phyloP scores from a whole-genome alignment of 2,113 vertebrate species.

The Elaphurus davidianus region DNA sequence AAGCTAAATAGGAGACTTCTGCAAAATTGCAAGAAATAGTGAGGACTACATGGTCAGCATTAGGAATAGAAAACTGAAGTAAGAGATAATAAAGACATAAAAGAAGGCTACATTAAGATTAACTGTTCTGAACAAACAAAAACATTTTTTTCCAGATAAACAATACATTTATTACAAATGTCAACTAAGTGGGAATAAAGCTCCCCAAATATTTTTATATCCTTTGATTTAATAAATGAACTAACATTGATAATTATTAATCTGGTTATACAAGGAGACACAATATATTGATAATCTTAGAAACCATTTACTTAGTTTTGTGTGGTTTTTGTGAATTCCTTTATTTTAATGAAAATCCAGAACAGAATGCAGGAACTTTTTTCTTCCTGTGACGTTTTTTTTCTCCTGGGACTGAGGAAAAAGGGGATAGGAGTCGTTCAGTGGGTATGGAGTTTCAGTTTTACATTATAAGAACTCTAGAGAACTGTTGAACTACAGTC shows the following conservation, averaged over 20 bases:
- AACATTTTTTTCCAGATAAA: neutral
- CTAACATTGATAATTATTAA: neutral
- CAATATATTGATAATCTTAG: neutral
- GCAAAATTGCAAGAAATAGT: neutral
- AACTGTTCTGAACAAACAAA: neutral
- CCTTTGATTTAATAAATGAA: neutral
- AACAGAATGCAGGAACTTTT: neutral
- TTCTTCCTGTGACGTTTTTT: neutral
- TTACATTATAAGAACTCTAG: neutral
- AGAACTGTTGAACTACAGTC: neutral
- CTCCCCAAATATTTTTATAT: neutral
- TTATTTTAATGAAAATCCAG: neutral
- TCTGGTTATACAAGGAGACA: neutral
- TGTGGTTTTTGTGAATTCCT: neutral
- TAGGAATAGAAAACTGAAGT: neutral
- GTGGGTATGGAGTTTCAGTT: neutral
- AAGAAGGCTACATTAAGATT: neutral
- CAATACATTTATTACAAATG: neutral
- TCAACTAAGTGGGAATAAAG: neutral
- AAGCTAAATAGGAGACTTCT: neutral
- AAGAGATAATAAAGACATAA: neutral
- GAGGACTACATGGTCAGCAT: neutral
- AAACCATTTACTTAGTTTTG: neutral
- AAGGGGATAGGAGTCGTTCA: rapidly evolving
- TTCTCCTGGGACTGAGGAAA: neutral